Evolutionary conservation across 2,113 vertebrate genomes (phyloP), one percentile per base, ranked within the genome.

Genomic region (Hydrolagus affinis): DNA sequence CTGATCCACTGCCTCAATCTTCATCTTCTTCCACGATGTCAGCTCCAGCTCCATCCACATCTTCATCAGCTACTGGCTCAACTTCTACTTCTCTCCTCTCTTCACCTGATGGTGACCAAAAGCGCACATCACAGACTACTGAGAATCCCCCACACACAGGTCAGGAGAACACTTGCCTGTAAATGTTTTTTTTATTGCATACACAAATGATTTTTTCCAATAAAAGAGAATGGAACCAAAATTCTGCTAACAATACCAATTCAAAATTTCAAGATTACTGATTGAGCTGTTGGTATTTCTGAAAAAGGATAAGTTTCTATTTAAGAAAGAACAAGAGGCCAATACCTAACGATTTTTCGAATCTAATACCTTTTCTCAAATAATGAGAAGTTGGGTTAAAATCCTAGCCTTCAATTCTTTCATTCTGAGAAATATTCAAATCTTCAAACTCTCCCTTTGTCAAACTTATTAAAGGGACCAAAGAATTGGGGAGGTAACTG

Each of bases 41-140:
- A 66, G 93, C 92, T 59, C 94, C 93, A 87, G 94, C 92, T 85
- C 93, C 92, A 19, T 93, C 94, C 25, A 92, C 91, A 59, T 91
- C 96, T 4, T 92, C 95, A 6, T 93, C 95, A 0, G 86, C 91
- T 86, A 94, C 94, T 90, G 94, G 91, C 86, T 94, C 94, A 9
- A 91, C 89, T 72, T 93, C 95, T 76, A 89, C 95, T 56, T 94
- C 92, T 25, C 87, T 94, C 32, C 88, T 93, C 2, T 94, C 95
- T 32, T 93, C 94, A 85, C 92, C 95, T 64, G 95, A 95, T 87
- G 93, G 89, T 0, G 95, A 96, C 85, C 94, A 94, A 86, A 94
- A 92, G 89, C 75, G 0, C 28, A 88, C 1, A 89, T 87, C 0
- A 86, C 90, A 64, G 19, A 87, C 74, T 77, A 89, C n/a, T 88